Evolutionary conservation across 2,113 vertebrate species (phyloP).

Genomic region (Tor tambroides): DNA sequence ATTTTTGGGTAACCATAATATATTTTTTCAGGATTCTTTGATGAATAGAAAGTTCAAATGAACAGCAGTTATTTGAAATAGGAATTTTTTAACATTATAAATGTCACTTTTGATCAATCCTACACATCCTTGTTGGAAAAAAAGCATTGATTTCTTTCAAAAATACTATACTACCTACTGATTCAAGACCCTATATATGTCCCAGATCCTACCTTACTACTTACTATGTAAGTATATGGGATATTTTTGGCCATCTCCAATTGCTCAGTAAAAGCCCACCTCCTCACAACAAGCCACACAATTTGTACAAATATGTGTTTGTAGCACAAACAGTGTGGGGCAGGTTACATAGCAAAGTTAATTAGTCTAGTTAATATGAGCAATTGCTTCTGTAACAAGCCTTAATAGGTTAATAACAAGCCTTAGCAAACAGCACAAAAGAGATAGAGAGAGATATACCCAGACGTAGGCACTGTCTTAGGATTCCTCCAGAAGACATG

Average conservation of each 20-base stretch:
- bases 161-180: not conserved
- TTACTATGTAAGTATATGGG: not conserved
- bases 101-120: not conserved
- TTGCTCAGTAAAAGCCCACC: not conserved
- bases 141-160: not conserved
- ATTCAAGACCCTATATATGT: not conserved
- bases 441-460: conserved; percentile 72
- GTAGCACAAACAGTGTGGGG: too few species aligned
- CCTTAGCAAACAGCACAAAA: not conserved
- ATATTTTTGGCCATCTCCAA: not conserved
- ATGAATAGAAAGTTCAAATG: too few species aligned
- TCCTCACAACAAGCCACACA: not conserved
- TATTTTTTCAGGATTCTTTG: too few species aligned
- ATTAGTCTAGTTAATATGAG: not conserved
- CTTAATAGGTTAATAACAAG: not conserved
- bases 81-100: too few species aligned
- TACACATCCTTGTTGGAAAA: not conserved
- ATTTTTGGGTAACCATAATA: too few species aligned
- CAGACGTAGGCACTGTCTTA: conserved; percentile 93
- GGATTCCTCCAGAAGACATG: conserved; percentile 96
- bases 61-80: too few species aligned
- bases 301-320: too few species aligned
- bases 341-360: too few species aligned
- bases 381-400: not conserved
- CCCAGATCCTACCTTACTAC: not conserved